Conservation (phyloP, 1,140 invertebrate species). For the Latrodectus geometricus region DNA sequence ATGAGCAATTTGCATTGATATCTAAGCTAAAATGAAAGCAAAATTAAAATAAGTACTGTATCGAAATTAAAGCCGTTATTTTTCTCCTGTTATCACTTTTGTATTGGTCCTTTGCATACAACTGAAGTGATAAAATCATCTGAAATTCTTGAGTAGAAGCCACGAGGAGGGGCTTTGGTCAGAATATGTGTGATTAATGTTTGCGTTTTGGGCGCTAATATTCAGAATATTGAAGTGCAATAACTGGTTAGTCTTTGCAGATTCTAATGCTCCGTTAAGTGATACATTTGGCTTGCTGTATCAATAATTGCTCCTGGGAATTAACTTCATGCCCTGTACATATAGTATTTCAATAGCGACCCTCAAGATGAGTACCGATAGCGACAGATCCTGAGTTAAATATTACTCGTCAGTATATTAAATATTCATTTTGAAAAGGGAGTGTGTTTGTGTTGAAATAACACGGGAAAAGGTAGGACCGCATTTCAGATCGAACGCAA, state of each 20-base stretch:
- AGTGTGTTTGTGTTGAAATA: too few relatives aligned
- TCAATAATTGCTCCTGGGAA: constrained; percentile 7
- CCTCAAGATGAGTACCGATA: background rate
- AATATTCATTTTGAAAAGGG: too few relatives aligned
- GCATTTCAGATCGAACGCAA: too few relatives aligned
- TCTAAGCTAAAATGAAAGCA: too few relatives aligned
- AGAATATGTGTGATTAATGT: background rate
- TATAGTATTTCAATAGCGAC: background rate
- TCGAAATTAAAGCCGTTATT: too few relatives aligned
- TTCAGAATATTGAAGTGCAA: background rate
- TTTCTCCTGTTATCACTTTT: too few relatives aligned
- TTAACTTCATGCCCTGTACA: background rate
- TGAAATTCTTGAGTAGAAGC: background rate
- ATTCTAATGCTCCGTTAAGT: background rate
- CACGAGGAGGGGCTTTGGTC: background rate
- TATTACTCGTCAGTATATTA: background rate
- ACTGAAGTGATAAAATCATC: background rate
- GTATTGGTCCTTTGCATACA: too few relatives aligned
- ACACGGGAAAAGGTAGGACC: too few relatives aligned
- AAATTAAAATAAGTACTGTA: too few relatives aligned
- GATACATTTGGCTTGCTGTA: constrained; percentile 16
- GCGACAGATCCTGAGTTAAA: background rate
- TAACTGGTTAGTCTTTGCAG: constrained; percentile 9
- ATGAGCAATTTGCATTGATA: too few relatives aligned
- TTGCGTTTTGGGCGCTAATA: constrained; percentile 1